Percentiles rank a stretch among this genome's conserved stretches.
These are phyloP conservation scores for Notoglanidium macrostoma DNA, from an alignment of 2,797 vertebrate genomes.

Conservation along the genomic window DNA sequence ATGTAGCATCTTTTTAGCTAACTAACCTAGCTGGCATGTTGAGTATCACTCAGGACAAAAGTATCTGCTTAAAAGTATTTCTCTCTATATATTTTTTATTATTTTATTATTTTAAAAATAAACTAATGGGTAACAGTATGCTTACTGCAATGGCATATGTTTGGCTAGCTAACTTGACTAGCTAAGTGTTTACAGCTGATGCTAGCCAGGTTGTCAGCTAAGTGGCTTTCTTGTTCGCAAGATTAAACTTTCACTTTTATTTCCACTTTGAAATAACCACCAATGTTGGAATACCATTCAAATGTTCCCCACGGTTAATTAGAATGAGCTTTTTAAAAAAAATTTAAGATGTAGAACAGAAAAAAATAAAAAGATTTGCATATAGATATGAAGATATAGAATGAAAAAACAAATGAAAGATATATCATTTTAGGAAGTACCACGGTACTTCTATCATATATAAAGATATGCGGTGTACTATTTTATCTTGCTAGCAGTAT, in stretches of 20 bases:
- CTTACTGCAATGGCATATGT: not conserved
- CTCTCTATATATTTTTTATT: not conserved
- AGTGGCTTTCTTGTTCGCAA: no score
- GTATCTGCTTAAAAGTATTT: not conserved
- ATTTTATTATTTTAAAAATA: not conserved
- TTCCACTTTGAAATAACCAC: not conserved
- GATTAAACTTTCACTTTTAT: not conserved
- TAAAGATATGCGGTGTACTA: not conserved
- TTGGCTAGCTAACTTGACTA: conserved; percentile 3
- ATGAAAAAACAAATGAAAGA: not conserved
- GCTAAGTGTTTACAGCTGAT: not conserved
- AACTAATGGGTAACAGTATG: not conserved
- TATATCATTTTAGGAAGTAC: not conserved
- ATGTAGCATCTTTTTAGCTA: not conserved
- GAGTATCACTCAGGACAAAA: not conserved
- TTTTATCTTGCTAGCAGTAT: not conserved
- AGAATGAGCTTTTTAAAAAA: not conserved
- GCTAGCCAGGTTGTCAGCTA: not conserved
- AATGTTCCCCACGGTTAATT: not conserved
- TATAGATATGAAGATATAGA: no score
- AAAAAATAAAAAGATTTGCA: not conserved
- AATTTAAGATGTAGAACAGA: not conserved
- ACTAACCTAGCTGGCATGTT: not conserved
- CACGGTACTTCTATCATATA: not conserved
- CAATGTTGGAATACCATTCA: not conserved